phyloP scores from a whole-genome alignment of 2,888 invertebrate species.

The Orthonevra nobilis region DNA sequence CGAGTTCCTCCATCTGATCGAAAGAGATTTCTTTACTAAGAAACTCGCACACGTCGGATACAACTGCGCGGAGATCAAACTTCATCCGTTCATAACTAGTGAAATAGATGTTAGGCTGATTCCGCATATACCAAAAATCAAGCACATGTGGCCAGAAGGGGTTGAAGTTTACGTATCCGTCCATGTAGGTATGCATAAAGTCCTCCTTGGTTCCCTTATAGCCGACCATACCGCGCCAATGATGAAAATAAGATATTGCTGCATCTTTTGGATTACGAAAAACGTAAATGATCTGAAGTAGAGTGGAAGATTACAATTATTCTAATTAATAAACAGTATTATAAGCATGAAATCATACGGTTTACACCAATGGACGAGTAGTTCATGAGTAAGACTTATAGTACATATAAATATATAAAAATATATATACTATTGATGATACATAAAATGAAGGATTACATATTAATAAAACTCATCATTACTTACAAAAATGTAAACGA shows the following conservation, averaged over 20 bases:
- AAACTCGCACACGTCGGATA: slow-evolving; percentile 74
- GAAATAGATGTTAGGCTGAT: slow-evolving; percentile 75
- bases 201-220: slow-evolving; percentile 76
- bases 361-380: no score
- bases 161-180: slow-evolving; percentile 76
- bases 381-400: no score
- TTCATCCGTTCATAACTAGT: slow-evolving; percentile 79
- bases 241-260: slow-evolving; percentile 89
- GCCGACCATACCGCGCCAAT: slow-evolving; percentile 77
- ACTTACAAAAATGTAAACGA: no score
- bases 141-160: slow-evolving; percentile 78
- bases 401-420: no score
- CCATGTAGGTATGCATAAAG: slow-evolving; percentile 77
- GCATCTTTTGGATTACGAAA: slow-evolving; percentile 93
- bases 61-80: slow-evolving; percentile 73
- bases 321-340: no score
- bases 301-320: no score
- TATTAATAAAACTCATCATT: no score
- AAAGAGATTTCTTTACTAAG: slow-evolving; percentile 70
- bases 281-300: slow-evolving; percentile 88
- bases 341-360: no score
- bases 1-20: slow-evolving; percentile 73
- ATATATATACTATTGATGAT: no score
- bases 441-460: no score
- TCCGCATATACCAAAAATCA: slow-evolving; percentile 78